These are phyloP conservation scores for Rhagologus leucostigma DNA, from an alignment of 2,113 vertebrate species.

Conservation along the genomic window DNA sequence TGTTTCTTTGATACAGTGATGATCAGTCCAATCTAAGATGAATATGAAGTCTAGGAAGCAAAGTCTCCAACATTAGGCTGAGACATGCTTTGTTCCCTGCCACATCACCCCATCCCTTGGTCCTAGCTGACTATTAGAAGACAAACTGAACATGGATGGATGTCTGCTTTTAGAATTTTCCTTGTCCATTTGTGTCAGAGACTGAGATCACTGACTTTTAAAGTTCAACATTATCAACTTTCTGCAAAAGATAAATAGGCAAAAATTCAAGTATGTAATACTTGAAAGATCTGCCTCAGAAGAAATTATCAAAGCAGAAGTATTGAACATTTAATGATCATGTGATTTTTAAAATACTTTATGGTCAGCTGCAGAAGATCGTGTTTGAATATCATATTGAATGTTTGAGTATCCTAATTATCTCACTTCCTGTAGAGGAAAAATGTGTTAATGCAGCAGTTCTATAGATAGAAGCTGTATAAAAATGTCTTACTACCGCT, in stretches of 20 bases:
- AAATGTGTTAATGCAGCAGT: constrained; percentile 7
- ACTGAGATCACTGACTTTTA: neutral
- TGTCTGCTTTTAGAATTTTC: neutral
- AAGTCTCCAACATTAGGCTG: neutral
- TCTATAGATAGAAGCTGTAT: neutral
- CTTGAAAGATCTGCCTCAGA: neutral
- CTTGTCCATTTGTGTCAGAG: neutral
- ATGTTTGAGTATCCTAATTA: neutral
- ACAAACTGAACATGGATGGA: neutral
- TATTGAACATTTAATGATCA: neutral
- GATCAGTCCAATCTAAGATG: neutral
- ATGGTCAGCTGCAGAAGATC: neutral
- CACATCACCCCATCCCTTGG: neutral
- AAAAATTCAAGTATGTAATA: neutral
- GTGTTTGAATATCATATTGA: neutral
- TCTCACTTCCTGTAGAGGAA: neutral
- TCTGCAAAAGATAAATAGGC: neutral
- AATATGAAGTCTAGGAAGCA: neutral
- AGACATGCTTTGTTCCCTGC: neutral
- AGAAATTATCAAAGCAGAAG: neutral
- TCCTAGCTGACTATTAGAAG: neutral
- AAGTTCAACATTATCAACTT: neutral
- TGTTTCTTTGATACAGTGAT: neutral
- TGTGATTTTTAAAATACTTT: neutral
- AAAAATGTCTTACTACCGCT: neutral